Percentiles rank a stretch among this genome's conserved stretches.
phyloP scores from a whole-genome alignment of 2,113 vertebrate species.

The Cochlearius cochlearius region DNA sequence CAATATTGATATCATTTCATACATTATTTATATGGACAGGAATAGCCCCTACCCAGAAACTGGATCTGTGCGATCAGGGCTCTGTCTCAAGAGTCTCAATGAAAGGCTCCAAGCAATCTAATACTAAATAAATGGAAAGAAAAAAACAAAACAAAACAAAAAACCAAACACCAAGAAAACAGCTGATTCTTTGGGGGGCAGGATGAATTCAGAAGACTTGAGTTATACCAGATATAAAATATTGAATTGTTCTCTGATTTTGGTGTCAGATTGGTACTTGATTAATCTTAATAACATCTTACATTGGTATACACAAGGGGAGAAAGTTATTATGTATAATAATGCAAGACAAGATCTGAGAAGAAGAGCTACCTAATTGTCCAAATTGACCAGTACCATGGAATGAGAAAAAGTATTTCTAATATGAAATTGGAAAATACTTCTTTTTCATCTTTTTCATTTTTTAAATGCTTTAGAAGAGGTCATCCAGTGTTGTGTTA shows the following conservation, averaged over 20 bases:
- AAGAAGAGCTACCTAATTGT: background rate
- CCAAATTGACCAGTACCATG: background rate
- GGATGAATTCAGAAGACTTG: background rate
- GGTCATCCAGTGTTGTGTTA: accelerated
- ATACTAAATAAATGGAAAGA: background rate
- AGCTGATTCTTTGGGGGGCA: background rate
- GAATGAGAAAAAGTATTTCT: background rate
- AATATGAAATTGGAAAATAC: background rate
- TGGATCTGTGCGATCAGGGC: background rate
- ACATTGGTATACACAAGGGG: background rate
- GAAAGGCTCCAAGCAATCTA: background rate
- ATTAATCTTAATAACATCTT: background rate
- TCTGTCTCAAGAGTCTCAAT: background rate
- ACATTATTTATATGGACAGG: background rate
- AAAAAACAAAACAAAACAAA: background rate
- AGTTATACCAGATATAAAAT: background rate
- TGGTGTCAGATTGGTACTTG: background rate
- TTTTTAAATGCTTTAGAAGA: background rate
- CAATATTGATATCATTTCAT: background rate
- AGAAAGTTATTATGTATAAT: background rate
- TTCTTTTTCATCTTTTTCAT: background rate
- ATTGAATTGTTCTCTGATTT: background rate
- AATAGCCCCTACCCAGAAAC: background rate
- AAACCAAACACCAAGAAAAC: background rate
- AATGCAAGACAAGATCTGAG: background rate